Evolutionary conservation across 2,888 invertebrate species (phyloP).

Genomic region (Hypsopygia costalis): DNA sequence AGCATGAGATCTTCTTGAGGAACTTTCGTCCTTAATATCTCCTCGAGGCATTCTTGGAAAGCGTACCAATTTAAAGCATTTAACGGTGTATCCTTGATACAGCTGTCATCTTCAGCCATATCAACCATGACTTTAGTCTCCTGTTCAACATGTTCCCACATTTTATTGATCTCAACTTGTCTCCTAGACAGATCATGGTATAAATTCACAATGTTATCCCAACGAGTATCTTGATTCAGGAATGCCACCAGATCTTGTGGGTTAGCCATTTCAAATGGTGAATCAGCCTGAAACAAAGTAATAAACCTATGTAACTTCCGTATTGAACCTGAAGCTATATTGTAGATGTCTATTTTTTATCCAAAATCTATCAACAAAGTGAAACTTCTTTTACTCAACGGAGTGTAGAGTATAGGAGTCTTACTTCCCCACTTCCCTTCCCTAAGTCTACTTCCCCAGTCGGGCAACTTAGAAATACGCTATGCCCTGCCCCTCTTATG

Average conservation of each 20-base stretch:
- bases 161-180: constrained; percentile 82
- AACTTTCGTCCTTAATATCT: constrained; percentile 25
- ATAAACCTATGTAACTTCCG: too few species aligned
- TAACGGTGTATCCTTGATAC: constrained; percentile 83
- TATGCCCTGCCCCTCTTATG: too few species aligned
- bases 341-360: too few species aligned
- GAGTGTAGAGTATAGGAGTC: too few species aligned
- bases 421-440: too few species aligned
- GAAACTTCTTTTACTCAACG: too few species aligned
- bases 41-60: constrained; percentile 48
- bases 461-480: too few species aligned
- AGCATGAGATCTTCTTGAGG: constrained; percentile 42
- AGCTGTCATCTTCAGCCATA: constrained; percentile 83
- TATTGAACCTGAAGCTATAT: too few species aligned
- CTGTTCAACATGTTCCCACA: constrained; percentile 79
- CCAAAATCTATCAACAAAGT: too few species aligned
- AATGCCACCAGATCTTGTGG: constrained; percentile 88
- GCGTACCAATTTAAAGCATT: constrained; percentile 84
- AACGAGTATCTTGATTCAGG: constrained; percentile 87
- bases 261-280: constrained; percentile 85
- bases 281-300: constrained; percentile 80
- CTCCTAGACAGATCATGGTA: constrained; percentile 83
- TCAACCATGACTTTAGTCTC: constrained; percentile 82
- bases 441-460: too few species aligned
- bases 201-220: constrained; percentile 80